Conservation (phyloP, 2,888 invertebrate genomes). For the Magallana nippona region DNA sequence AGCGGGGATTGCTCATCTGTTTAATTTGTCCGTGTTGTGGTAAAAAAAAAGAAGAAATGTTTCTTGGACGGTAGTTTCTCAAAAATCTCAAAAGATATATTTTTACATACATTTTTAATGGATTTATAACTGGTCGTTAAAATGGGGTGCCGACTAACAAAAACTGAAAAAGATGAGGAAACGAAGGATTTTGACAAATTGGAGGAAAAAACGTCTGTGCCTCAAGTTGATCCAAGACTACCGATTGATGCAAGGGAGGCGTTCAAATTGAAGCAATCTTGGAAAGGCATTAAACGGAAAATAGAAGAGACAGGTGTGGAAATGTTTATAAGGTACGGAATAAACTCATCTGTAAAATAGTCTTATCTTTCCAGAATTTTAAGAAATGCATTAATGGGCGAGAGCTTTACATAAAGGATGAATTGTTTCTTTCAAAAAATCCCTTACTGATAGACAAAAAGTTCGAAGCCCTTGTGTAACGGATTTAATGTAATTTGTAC, state of each 20-base stretch:
- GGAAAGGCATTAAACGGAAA: slow-evolving; percentile 72
- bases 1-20: slow-evolving; percentile 20
- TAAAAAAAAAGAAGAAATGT: background rate
- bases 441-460: no score
- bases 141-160: slow-evolving; percentile 52
- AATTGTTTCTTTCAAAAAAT: no score
- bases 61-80: background rate
- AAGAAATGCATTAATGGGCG: background rate
- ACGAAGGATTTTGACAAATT: slow-evolving; percentile 31
- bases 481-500: background rate
- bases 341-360: slow-evolving; percentile 7
- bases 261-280: slow-evolving; percentile 69
- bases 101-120: slow-evolving; percentile 6
- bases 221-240: slow-evolving; percentile 48
- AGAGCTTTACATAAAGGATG: no score
- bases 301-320: slow-evolving; percentile 72
- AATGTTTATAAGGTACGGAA: slow-evolving; percentile 71
- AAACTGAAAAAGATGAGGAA: slow-evolving; percentile 27
- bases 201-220: slow-evolving; percentile 35
- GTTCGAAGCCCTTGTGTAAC: no score
- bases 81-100: no score
- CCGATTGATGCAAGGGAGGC: slow-evolving; percentile 58
- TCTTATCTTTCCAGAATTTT: background rate
- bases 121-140: slow-evolving; percentile 33
- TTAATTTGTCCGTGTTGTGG: slow-evolving; percentile 16